Base-by-base conservation (phyloP, 2,888 invertebrate species). In the Ernsta delagoae region DNA sequence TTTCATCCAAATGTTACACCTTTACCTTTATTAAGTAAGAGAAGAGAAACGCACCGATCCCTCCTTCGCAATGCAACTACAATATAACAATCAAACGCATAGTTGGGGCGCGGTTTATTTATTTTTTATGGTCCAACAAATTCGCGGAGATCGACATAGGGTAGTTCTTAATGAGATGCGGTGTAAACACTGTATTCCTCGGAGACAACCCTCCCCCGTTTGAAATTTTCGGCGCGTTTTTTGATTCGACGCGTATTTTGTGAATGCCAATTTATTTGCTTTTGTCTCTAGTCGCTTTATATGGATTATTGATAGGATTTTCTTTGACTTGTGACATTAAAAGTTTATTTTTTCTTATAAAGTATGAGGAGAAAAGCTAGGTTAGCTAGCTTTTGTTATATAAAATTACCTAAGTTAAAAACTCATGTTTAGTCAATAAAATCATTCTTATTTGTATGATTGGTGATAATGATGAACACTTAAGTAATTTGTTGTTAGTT, bases 81-180 rank as follows among this genome's bases (percentile, higher is more conserved):
- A 64, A 54, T 65, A 64, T 68, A 67, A 75, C 74, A 76, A 79
- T 78, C 77, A 79, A 81, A 81, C 70, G 74, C 71, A 78, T 80
- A 78, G 79, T 80, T 77, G 74, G 75, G 78, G 78, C 50, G 75
- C 74, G 79, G 77, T 84, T 84, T 87, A 87, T 89, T 88, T 89
- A 86, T 87, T 85, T 83, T 87, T 85, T 83, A 87, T 83, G 87
- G 85, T 84, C 79, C 83, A 84, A 83, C 81, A 83, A 85, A 82
- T 85, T 83, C 77, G 75, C 76, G 72, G 76, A 76, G 77, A 74
- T 71, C 61, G 72, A 72, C 76, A 79, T 77, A 75, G 74, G 79
- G 81, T 78, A 73, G 73, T 24, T 81, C 81, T 83, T 90, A 89
- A 90, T 89, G 88, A 90, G 87, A 90, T 90, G 89, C 89, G 83